phyloP scores from a whole-genome alignment of 2,888 invertebrate species.

The Zelleria hepariella region DNA sequence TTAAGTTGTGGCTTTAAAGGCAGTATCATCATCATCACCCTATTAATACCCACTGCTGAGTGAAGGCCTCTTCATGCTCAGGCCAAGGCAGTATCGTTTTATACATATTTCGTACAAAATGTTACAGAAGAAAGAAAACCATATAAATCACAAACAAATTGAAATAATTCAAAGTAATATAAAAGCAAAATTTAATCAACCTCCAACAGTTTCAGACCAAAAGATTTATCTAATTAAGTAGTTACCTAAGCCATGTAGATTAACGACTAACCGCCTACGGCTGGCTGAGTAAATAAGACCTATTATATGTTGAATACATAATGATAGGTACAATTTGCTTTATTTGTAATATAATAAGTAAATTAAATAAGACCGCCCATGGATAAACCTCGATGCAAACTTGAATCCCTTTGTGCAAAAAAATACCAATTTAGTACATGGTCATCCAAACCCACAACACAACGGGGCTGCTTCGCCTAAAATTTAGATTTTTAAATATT shows the following conservation, averaged over 20 bases:
- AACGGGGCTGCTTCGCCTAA: no score
- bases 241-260: background rate
- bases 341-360: slow-evolving; percentile 2
- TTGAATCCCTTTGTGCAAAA: no score
- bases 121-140: background rate
- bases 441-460: no score
- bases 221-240: background rate
- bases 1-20: no score
- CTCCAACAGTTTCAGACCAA: background rate
- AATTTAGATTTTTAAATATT: no score
- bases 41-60: no score
- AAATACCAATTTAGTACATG: no score
- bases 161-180: background rate
- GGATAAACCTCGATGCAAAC: background rate
- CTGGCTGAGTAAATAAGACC: background rate
- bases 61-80: no score
- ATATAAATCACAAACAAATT: background rate
- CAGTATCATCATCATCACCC: no score
- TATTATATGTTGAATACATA: background rate
- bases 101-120: no score
- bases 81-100: no score
- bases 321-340: background rate
- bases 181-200: background rate
- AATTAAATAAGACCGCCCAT: slow-evolving; percentile 5
- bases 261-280: no score